These are phyloP conservation scores for Ageneiosus marmoratus DNA, from an alignment of 2,113 vertebrate species.

Conservation along the genomic window DNA sequence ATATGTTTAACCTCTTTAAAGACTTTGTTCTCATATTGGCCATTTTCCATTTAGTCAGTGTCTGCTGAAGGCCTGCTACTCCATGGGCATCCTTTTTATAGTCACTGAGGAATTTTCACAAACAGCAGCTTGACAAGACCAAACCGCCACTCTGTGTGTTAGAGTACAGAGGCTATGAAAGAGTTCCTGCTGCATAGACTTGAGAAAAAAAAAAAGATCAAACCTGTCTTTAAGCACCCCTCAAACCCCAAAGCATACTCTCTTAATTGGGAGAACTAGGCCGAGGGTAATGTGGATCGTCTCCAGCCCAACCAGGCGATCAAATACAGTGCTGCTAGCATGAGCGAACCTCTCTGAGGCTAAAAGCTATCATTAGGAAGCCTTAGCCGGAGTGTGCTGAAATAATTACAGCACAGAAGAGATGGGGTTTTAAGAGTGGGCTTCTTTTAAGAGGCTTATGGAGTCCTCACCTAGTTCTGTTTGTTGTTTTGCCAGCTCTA, in stretches of 20 bases:
- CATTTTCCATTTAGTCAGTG: constrained; percentile 47
- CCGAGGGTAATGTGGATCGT: constrained; percentile 37
- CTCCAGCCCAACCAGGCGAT: constrained; percentile 53
- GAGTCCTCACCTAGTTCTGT: constrained; percentile 68
- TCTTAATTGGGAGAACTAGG: constrained; percentile 25
- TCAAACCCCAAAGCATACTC: constrained; percentile 32
- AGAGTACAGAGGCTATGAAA: constrained; percentile 34
- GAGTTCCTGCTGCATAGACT: constrained; percentile 36
- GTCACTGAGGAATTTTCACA: constrained; percentile 54
- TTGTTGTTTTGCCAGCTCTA: constrained; percentile 87
- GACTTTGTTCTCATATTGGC: constrained; percentile 39
- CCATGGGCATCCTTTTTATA: constrained; percentile 42
- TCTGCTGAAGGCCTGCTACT: constrained; percentile 33
- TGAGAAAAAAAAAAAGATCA: constrained; percentile 44
- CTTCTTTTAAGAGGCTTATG: constrained; percentile 54
- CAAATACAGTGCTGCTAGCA: constrained; percentile 46
- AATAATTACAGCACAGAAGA: constrained; percentile 61
- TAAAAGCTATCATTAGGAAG: constrained; percentile 52
- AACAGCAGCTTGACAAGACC: constrained; percentile 55
- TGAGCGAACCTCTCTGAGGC: constrained; percentile 10
- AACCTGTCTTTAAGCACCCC: constrained; percentile 30
- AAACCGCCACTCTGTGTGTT: constrained; percentile 22
- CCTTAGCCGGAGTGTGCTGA: constrained; percentile 53
- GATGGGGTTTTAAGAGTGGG: constrained; percentile 50
- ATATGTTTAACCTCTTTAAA: constrained; percentile 12